Conservation (phyloP, 2,113 vertebrate genomes). For the rabbit (Oryctolagus cuniculus) region mOryCun1.1 NC_091442.1:33549501-33550000, state of each 20-base stretch:
- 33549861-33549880: not conserved
- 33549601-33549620: not conserved
- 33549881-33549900: not conserved
- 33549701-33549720: not conserved
- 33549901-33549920: no score
- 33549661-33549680: not conserved
- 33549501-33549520: not conserved
- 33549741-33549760: not conserved
- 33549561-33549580: not conserved
- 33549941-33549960: no score
- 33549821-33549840: not conserved
- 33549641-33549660: not conserved
- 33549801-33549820: not conserved
- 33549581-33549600: not conserved
- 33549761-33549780: slow-evolving; percentile 17
- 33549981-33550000: no score
- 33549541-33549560: not conserved
- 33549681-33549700: not conserved
- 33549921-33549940: no score
- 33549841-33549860: not conserved
- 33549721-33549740: not conserved
- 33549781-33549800: not conserved
- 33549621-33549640: not conserved
- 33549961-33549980: no score
- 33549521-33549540: not conserved